Evolutionary conservation across 2,113 vertebrate genomes (phyloP).

Genomic region (Noctilio leporinus): DNA sequence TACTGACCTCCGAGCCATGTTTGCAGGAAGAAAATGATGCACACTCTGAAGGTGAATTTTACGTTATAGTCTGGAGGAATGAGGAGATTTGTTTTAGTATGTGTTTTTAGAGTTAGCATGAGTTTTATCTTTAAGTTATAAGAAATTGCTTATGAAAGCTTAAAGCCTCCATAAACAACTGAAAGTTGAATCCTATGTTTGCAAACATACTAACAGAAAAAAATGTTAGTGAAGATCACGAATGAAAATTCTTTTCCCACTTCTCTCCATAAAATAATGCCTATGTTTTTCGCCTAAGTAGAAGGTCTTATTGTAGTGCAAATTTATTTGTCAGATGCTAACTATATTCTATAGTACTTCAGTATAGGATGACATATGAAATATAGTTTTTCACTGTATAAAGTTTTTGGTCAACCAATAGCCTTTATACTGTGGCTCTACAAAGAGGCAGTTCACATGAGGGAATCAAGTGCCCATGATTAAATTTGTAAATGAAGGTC

Average conservation of each 20-base stretch:
- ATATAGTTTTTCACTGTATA: neutral
- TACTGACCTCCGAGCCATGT: neutral
- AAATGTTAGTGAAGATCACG: neutral
- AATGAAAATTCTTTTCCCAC: neutral
- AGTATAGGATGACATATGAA: neutral
- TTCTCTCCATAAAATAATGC: neutral
- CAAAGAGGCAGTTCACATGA: neutral
- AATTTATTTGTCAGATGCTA: neutral
- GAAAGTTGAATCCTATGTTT: neutral
- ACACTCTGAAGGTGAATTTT: neutral
- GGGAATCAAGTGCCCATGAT: neutral
- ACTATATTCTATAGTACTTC: neutral
- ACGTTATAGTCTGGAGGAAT: neutral
- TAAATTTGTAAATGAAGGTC: neutral
- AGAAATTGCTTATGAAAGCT: neutral
- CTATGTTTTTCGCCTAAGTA: neutral
- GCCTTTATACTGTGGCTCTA: neutral
- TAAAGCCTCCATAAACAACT: neutral
- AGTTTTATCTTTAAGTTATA: constrained; percentile 31
- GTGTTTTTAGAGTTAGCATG: neutral
- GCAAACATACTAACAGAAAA: neutral
- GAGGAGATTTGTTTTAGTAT: neutral
- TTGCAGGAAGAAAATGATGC: neutral
- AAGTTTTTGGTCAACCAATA: neutral
- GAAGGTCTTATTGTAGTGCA: neutral